A percentile compares a stretch with the other conserved stretches of the same genome.
These are phyloP conservation scores for Lateolabrax maculatus DNA, from an alignment of 2,797 vertebrate genomes.

Conservation along the genomic window DNA sequence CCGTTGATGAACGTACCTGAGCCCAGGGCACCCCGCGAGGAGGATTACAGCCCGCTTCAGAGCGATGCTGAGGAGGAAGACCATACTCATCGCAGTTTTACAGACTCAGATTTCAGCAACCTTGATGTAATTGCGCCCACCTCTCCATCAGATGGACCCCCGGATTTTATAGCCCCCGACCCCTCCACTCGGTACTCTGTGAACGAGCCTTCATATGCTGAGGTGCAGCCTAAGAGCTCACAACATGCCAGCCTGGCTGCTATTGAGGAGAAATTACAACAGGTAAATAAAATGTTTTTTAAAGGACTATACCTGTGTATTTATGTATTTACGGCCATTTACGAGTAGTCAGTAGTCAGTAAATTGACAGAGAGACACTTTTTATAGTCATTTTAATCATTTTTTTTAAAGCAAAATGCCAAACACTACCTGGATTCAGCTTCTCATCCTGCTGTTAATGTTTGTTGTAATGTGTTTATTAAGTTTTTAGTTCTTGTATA, in stretches of 20 bases:
- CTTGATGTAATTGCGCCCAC: conserved; percentile 33
- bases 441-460: not conserved
- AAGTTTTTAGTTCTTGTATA: not conserved
- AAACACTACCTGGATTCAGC: not conserved
- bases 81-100: conserved; percentile 66
- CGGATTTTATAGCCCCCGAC: conserved; percentile 86
- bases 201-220: conserved; percentile 26
- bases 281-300: conserved; percentile 67
- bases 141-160: conserved; percentile 77
- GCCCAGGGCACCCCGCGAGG: conserved; percentile 21
- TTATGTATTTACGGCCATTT: not conserved
- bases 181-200: conserved; percentile 32
- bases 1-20: conserved; percentile 80
- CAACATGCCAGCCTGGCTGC: conserved; percentile 72
- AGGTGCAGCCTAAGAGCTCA: conserved; percentile 58
- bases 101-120: conserved; percentile 68
- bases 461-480: not conserved
- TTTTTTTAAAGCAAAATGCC: not conserved
- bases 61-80: conserved; percentile 55
- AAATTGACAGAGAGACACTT: not conserved
- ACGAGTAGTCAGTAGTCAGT: not conserved
- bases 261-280: conserved; percentile 82
- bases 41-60: conserved; percentile 45
- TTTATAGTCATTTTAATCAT: not conserved
- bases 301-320: not conserved